These are phyloP conservation scores for Calyptommatus sinebrachiatus DNA, from an alignment of 2,113 vertebrate genomes.

Conservation along the genomic window DNA sequence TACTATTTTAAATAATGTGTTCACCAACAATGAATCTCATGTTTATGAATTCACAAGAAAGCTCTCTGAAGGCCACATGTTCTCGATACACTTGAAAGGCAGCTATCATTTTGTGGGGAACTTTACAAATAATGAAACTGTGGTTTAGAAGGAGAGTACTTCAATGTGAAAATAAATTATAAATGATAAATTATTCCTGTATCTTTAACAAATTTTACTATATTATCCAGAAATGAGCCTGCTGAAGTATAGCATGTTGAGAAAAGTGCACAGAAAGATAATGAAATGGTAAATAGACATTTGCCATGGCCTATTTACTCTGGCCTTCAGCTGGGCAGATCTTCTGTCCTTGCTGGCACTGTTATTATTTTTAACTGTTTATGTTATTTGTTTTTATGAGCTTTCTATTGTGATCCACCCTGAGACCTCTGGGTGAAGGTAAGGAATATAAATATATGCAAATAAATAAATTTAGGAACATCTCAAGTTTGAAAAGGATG, in stretches of 20 bases:
- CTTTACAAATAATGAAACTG: background rate
- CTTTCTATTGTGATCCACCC: no score
- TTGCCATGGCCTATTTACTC: no score
- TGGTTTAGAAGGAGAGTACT: background rate
- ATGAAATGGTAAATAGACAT: background rate
- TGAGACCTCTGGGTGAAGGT: no score
- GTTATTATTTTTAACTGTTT: no score
- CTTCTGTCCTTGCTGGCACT: no score
- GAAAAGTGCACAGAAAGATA: background rate
- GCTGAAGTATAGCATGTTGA: background rate
- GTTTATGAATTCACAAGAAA: background rate
- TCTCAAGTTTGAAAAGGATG: background rate
- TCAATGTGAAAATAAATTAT: background rate
- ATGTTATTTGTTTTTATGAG: no score
- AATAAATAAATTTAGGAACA: background rate
- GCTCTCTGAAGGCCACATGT: background rate
- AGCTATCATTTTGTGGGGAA: no score
- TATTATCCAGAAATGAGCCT: background rate
- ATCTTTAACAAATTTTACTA: background rate
- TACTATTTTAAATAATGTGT: background rate
- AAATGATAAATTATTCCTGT: no score
- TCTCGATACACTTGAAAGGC: background rate
- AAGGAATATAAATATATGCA: no score
- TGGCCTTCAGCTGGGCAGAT: no score
- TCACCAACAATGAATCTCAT: background rate